A percentile compares a stretch with the other conserved stretches of the same genome.
Evolutionary conservation across 2,888 invertebrate species (phyloP).

Genomic region (Thumatha senex): DNA sequence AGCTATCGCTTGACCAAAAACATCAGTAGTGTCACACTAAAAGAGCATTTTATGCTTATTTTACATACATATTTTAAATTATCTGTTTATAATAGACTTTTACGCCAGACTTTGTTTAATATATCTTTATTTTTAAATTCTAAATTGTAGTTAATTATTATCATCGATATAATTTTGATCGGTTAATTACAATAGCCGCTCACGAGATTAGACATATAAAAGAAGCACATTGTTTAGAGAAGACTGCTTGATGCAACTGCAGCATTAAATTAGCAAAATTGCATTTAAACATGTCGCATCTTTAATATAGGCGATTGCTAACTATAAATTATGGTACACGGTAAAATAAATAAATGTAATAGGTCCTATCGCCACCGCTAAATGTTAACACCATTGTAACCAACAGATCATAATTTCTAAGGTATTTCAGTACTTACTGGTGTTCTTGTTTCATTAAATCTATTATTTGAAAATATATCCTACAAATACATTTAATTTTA

Average conservation of each 20-base stretch:
- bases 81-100: constrained; percentile 46
- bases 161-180: constrained; percentile 28
- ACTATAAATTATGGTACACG: no score
- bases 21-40: no score
- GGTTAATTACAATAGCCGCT: constrained; percentile 19
- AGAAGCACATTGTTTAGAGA: no score
- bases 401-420: constrained; percentile 31
- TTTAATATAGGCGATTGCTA: no score
- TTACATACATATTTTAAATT: constrained; percentile 35
- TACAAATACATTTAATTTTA: constrained; percentile 37
- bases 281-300: no score
- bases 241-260: no score
- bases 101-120: constrained; percentile 51
- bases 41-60: constrained; percentile 52
- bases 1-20: no score
- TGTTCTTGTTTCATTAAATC: constrained; percentile 46
- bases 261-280: no score
- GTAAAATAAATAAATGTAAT: no score
- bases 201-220: no score
- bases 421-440: constrained; percentile 48
- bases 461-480: constrained; percentile 39
- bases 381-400: constrained; percentile 6
- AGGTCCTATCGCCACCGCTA: no score
- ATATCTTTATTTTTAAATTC: constrained; percentile 36
- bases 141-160: constrained; percentile 42